Evolutionary conservation across 2,888 invertebrate genomes (phyloP).

Genomic region (Mesorhabditis belari): DNA sequence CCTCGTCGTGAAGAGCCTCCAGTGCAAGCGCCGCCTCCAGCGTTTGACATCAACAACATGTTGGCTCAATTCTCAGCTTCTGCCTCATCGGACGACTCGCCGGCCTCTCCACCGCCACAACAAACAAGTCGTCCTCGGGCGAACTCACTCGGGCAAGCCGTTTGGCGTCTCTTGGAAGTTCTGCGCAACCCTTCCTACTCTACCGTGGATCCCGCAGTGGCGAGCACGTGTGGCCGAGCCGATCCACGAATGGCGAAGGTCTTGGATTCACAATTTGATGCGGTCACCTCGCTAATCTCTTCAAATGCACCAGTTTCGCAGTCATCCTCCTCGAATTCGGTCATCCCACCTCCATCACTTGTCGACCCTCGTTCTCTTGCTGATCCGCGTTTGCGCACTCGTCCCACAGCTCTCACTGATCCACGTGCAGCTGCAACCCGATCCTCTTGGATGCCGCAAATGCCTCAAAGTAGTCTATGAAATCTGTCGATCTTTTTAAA

Average conservation of each 20-base stretch:
- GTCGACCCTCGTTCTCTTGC: slow-evolving; percentile 2
- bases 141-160: neutral
- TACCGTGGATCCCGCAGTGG: slow-evolving; percentile 11
- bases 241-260: slow-evolving; percentile 23
- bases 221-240: slow-evolving; percentile 9
- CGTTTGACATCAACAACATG: slow-evolving; percentile 36
- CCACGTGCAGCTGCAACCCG: slow-evolving; percentile 3
- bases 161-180: slow-evolving; percentile 13
- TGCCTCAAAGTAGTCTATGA: slow-evolving; percentile 2
- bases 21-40: neutral
- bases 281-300: slow-evolving; percentile 11
- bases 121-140: neutral
- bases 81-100: slow-evolving; percentile 15
- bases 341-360: neutral
- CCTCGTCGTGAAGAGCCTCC: neutral
- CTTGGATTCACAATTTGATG: slow-evolving; percentile 22
- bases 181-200: slow-evolving; percentile 11
- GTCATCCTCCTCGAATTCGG: neutral
- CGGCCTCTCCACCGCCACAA: slow-evolving; percentile 24
- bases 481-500: too few relatives aligned
- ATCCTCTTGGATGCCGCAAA: slow-evolving; percentile 33
- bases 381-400: slow-evolving; percentile 15
- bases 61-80: slow-evolving; percentile 30
- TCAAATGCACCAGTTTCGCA: neutral
- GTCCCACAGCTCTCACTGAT: neutral